These are phyloP conservation scores for Nettapus auritus DNA, from an alignment of 2,113 vertebrate genomes.

Conservation along the genomic window DNA sequence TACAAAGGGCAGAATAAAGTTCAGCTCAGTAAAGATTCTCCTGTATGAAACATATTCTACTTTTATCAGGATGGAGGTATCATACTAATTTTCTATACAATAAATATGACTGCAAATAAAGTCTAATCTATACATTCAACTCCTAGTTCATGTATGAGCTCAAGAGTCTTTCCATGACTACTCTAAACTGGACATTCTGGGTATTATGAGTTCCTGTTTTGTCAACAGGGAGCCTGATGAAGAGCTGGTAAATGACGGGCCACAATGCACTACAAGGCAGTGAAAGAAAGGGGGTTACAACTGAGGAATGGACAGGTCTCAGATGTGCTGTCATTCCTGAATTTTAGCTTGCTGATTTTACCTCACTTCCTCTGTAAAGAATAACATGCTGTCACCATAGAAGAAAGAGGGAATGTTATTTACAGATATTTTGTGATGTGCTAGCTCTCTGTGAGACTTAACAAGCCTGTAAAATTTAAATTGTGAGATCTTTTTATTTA, in stretches of 20 bases:
- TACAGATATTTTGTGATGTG: background rate
- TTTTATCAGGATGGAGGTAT: background rate
- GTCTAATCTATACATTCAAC: background rate
- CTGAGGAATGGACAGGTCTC: accelerated
- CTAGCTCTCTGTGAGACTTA: background rate
- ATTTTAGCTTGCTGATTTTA: background rate
- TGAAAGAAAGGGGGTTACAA: background rate
- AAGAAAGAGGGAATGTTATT: background rate
- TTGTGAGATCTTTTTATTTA: background rate
- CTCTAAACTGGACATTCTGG: background rate
- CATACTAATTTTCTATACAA: background rate
- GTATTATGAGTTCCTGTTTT: background rate
- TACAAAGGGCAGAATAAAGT: background rate
- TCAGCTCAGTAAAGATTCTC: background rate
- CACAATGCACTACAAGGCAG: accelerated
- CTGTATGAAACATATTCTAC: background rate
- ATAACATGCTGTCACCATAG: background rate
- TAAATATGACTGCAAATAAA: background rate
- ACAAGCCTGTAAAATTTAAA: background rate
- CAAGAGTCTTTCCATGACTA: background rate
- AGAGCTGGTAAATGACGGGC: background rate
- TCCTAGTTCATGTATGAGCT: background rate
- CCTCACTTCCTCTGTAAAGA: background rate
- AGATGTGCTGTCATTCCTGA: background rate
- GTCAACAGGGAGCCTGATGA: background rate